Conservation (phyloP, 2,797 vertebrate genomes). For the Cygnus olor region DNA sequence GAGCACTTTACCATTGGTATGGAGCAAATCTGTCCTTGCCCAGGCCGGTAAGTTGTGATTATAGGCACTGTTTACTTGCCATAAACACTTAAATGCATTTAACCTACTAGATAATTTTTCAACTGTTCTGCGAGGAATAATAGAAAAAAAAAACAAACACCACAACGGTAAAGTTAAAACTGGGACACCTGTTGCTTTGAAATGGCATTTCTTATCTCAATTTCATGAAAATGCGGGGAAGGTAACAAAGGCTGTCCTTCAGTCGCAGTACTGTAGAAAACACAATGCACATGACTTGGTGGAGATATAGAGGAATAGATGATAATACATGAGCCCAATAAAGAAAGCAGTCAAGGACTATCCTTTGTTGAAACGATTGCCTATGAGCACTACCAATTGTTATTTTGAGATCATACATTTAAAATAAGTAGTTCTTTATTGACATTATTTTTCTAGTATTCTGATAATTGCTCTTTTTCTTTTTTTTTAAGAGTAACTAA, state of each 20-base stretch:
- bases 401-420: not conserved
- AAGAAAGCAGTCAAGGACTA: too few relatives aligned
- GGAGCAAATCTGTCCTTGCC: constrained; percentile 96
- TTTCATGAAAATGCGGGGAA: not conserved
- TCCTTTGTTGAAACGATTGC: too few relatives aligned
- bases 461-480: not conserved
- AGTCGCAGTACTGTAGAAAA: not conserved
- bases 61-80: not conserved
- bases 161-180: not conserved
- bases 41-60: constrained; percentile 88
- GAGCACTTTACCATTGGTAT: constrained; percentile 98
- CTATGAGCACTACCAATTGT: not conserved
- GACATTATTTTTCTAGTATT: not conserved
- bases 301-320: not conserved
- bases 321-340: too few relatives aligned
- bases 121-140: not conserved
- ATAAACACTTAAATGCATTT: not conserved
- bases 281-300: accelerated
- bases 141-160: not conserved
- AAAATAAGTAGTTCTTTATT: not conserved
- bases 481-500: not conserved
- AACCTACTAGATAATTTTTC: not conserved
- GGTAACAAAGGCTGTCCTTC: not conserved
- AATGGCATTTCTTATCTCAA: not conserved
- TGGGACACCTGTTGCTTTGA: not conserved